Conservation (phyloP, 1,140 invertebrate species). For the Augochlora pura region DNA sequence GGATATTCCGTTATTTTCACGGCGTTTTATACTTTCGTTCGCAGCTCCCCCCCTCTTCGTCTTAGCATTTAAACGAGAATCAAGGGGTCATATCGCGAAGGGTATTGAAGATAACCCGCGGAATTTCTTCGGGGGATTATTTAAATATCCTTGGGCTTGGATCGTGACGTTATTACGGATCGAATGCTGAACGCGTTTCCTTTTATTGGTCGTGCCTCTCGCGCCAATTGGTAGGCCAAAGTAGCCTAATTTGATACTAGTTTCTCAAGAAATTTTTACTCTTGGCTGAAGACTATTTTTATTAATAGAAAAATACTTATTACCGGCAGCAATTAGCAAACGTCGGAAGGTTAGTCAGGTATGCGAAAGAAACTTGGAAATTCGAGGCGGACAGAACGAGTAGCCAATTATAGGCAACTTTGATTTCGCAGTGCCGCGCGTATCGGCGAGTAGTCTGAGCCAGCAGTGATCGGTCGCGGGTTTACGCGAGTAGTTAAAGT, state of each 20-base stretch:
- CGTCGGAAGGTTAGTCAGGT: too few relatives aligned
- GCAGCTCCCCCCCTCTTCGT: slow-evolving; percentile 38
- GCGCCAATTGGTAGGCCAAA: too few relatives aligned
- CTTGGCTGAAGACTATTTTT: too few relatives aligned
- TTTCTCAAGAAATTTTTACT: too few relatives aligned
- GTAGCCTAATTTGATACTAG: too few relatives aligned
- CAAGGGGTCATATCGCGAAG: slow-evolving; percentile 2
- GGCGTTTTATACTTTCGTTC: slow-evolving; percentile 64
- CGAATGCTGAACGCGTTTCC: neutral
- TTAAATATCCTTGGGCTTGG: neutral
- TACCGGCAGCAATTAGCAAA: too few relatives aligned
- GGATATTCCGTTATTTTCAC: slow-evolving; percentile 69
- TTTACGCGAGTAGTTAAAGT: neutral
- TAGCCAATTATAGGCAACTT: neutral
- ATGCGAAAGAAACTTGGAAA: too few relatives aligned
- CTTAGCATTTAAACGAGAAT: slow-evolving; percentile 60
- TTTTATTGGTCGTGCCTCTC: too few relatives aligned
- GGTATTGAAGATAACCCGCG: neutral
- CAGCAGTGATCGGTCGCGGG: neutral
- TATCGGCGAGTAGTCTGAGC: neutral
- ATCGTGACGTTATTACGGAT: neutral
- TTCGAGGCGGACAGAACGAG: too few relatives aligned
- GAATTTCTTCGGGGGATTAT: neutral
- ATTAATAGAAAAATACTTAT: too few relatives aligned
- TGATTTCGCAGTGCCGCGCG: neutral